Base-by-base conservation (phyloP, 2,797 vertebrate genomes). In the Avahi laniger region DNA sequence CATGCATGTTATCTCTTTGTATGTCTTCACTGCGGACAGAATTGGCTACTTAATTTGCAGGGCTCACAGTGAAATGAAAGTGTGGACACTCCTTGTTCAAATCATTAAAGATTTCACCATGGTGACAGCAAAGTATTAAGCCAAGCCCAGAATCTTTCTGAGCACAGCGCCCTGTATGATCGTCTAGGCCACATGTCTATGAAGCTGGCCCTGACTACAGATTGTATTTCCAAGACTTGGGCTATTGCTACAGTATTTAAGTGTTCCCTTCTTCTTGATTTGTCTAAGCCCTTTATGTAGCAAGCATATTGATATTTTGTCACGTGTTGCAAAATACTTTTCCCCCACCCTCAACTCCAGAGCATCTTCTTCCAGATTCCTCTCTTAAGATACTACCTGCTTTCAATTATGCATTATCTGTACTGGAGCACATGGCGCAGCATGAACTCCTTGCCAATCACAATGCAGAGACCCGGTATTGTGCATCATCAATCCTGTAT, bases 101-200 rank as follows among this genome's bases (percentile, higher is more conserved):
- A 7, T 41, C 50, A 33, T 5, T 8, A 14, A 3, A 50, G 9
- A n/a, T 54, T 88, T 65, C 82, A 52, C 2, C 11, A 69, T 0
- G 38, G 75, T 2, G 8, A 35, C 7, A 24, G 24, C 0, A 10
- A 41, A 5, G 11, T 46, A 22, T 17, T 3, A 59, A 52, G 6
- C 26, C 43, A 63, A 26, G 22, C n/a, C 9, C 2, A 7, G 59
- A 18, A 9, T 8, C 18, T 61, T 59, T 48, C 18, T 17, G 15
- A 30, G 35, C 33, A 15, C 2, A 0, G 33, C 4, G 14, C 7
- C 57, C 28, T 8, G 18, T 7, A 13, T 0, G 10, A 1, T 57
- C 0, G 1, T 33, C 18, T 13, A 2, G 9, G 50, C 11, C 33
- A 2, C 46, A 2, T 3, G 9, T 5, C 20, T 24, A 0, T 0